Evolutionary conservation across 2,888 invertebrate species (phyloP), one percentile per base, ranked within the genome.

Genomic region (Poecilus cupreus): DNA sequence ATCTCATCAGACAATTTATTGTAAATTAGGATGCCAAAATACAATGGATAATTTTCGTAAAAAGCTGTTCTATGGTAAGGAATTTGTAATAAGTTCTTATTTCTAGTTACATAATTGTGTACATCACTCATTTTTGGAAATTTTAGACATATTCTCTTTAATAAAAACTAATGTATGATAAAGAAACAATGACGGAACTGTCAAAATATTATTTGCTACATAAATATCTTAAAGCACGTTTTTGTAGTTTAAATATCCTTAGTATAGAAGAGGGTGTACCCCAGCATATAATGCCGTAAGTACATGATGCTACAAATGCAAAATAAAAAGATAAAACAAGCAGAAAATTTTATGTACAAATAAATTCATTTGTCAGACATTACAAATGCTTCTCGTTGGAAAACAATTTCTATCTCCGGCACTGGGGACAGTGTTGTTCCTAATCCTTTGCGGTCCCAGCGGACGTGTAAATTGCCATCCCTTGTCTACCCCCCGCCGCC

Each of bases 401-500:
- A 1, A 57, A 26, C 57, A 10, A 57, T 24, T 57, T 32, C 32
- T 32, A 32, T 24, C 57, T n/a, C 54, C 20, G 10, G n/a, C 10
- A 11, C 18, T 18, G 20, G 22, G 22, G 2, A 54, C 43, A 43
- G n/a, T 3, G 43, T 43, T 43, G 43, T 43, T 18, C 6, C 37
- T 68, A 13, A 68, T 37, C 16, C 64, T 60, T 60, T 32, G 16
- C 13, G 64, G 64, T 68, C 64, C 37, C 64, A 39, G 16, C 16
- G 64, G 64, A 68, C 37, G 64, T 37, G 64, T 68, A 68, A 68
- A 68, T 68, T 68, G 64, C 37, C 18, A 32, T 60, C 60, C 37
- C 64, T 68, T 6, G 64, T 8, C 18, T 13, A 60, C 64, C 8
- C 32, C n/a, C 60, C 37, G 5, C 60, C 26, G 26, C 60, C 24